These are phyloP conservation scores for Tachypleus tridentatus DNA, from an alignment of 1,140 invertebrate genomes.

Conservation along the genomic window DNA sequence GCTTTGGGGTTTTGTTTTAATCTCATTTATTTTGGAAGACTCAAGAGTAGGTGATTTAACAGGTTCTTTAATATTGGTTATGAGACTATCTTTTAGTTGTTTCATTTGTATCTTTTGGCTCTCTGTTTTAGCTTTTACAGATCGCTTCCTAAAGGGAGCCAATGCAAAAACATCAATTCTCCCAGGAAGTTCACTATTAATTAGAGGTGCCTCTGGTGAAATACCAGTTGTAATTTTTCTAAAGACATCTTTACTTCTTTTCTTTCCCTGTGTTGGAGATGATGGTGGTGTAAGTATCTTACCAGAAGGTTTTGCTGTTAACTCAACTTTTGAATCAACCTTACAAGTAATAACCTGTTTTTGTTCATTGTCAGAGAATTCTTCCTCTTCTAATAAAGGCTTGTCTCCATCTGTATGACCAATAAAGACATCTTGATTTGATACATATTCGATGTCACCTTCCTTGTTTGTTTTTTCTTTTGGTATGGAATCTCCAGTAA, in stretches of 20 bases:
- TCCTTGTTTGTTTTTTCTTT: not conserved
- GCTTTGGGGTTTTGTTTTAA: constrained; percentile 1
- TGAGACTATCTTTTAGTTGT: constrained; percentile 14
- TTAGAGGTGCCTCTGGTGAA: constrained; percentile 17
- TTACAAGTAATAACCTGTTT: not conserved
- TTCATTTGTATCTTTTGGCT: constrained; percentile 15
- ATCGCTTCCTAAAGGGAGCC: constrained; percentile 52
- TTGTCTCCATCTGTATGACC: constrained; percentile 66
- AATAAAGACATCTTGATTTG: constrained; percentile 40
- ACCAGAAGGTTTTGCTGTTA: too few relatives aligned
- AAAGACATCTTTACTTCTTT: not conserved
- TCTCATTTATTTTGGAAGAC: too few relatives aligned
- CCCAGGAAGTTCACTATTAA: constrained; percentile 20
- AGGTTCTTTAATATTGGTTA: not conserved
- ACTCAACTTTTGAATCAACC: not conserved
- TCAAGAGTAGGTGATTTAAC: too few relatives aligned
- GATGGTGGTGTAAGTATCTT: too few relatives aligned
- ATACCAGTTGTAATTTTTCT: not conserved
- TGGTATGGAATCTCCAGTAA: not conserved
- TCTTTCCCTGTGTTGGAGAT: not conserved
- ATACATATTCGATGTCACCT: not conserved
- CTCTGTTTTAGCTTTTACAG: constrained; percentile 16
- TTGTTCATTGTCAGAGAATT: constrained; percentile 37
- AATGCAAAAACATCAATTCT: constrained; percentile 54
- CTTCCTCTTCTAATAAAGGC: constrained; percentile 63